Base-by-base conservation (phyloP, 2,888 invertebrate genomes). In the Eulithis testata region DNA sequence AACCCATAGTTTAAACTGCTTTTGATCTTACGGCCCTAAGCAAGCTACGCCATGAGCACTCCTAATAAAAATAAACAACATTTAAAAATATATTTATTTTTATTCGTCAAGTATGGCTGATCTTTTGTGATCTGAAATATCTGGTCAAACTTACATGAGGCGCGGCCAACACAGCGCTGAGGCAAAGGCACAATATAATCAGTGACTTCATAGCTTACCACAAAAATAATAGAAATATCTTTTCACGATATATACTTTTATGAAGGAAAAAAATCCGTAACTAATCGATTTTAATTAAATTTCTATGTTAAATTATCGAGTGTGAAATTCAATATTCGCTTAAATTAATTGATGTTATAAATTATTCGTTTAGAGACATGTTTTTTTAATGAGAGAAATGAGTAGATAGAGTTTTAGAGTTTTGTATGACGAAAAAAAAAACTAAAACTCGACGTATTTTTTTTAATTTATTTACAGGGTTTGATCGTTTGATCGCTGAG, bases 221-320 rank as follows among this genome's bases (percentile, higher is more conserved):
- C 59, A n/a, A 51, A 58, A 66, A 55, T 66, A 72, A 70, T 68
- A 50, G 11, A 3, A 12, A 54, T 43, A 2, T n/a, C 14, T 2
- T 6, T 27, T 43, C 50, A 12, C 49, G n/a, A 44, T 57, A 47
- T 21, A 49, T 47, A 50, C 49, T 66, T 70, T 67, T 76, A 80
- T 74, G 65, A 66, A 58, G 64, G 64, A 63, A 61, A 45, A 45
- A 5, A 14, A 7, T 43, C 75, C 76, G 73, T 80, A 62, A 54
- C 75, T 64, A 83, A 83, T 83, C 72, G 68, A 66, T 73, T 60
- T 69, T 81, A 81, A 83, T 81, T 72, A 69, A 8, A 4, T 36
- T 12, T 47, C 12, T 57, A 53, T 77, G 69, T 69, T 62, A 52
- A 14, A 40, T 76, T 74, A 81, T 71, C 62, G 14, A 62, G 68